Evolutionary conservation across 2,888 invertebrate genomes (phyloP), one percentile per base, ranked within the genome.

Genomic region (Chymomyza fuscimana): DNA sequence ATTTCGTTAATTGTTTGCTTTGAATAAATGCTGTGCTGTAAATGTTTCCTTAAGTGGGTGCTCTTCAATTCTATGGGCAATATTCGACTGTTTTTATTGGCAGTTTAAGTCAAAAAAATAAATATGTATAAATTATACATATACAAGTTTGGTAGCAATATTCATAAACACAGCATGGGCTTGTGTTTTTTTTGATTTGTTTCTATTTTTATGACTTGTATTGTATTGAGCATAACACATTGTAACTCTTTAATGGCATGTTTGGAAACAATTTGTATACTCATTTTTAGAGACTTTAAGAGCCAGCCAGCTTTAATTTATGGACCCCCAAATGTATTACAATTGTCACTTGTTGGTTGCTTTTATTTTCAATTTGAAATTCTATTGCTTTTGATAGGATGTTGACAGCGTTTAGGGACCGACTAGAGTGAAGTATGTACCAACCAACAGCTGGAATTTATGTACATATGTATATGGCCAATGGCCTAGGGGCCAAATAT

Each of bases 1-100:
- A 54, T 54, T 54, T 54, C 19, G 54, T 54, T 54, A 22, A 54
- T 19, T 54, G 54, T 22, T 54, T 22, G 54, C 10, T 54, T 16
- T 54, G 7, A 22, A 54, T 54, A n/a, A 46, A 46, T 46, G 40
- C 40, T 46, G 40, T 12, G 40, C 40, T 46, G 40, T 46, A 46
- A 46, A 46, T 46, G 40, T 46, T 46, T 46, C 12, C 40, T 12
- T 46, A 46, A 46, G 40, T 46, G 40, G 40, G 12, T 46, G 40
- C 40, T 46, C 40, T 10, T 12, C 40, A 46, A 46, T 12, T 46
- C 40, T 46, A 46, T 46, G 40, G 40, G 1, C 40, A 10, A 46
- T 46, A 10, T 10, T 12, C 40, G 40, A 46, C 40, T 46, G 12
- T 46, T 46, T 46, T 46, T 46, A 46, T 46, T 5, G 12, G 12